Base-by-base conservation (phyloP, 2,113 vertebrate species). In the Dendrocopos noguchii region DNA sequence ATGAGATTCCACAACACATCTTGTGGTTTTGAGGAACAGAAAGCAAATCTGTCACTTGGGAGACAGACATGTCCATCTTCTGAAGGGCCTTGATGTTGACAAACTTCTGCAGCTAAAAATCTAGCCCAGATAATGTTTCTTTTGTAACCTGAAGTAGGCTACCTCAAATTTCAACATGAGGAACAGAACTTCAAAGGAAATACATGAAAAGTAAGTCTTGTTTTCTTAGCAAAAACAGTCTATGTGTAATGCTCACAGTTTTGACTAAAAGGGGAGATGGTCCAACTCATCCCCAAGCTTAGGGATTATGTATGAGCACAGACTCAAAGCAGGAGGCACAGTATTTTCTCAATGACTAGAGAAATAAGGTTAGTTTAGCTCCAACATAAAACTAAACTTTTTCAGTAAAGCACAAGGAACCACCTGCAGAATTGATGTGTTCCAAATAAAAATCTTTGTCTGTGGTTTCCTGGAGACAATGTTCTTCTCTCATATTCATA, bases 1-100 rank as follows among this genome's bases (percentile, higher is more conserved):
- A 92, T 71, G 60, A 92, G 60, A 94, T 76, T 88, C 74, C 78
- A 91, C 46, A 88, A 78, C 46, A 39, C 36, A 46, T 46, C 33
- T 11, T 71, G 64, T 19, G 44, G 75, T 92, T 94, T 80, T 74
- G 52, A 85, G 61, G 42, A 93, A 76, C 10, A 91, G 64, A 95
- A 88, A 83, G 50, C 56, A 80, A 79, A 80, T 70, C 71, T 80
- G 56, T 87, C 75, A 71, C 52, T 64, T 27, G 11, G 11, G 42
- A 91, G 75, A 94, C 31, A 87, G 78, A 89, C 75, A 94, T 88
- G 46, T 55, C 34, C 1, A 0, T 77, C 56, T 92, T 80, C 47
- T 78, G 56, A 93, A 92, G 46, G 31, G 31, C 52, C 80, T 59
- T 70, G 55, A 90, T 46, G 34, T 42, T 67, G 36, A 91, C 66